A percentile compares a stretch with the other conserved stretches of the same genome.
phyloP scores from a whole-genome alignment of 2,797 vertebrate genomes.

The Rhodeus uyekii region DNA sequence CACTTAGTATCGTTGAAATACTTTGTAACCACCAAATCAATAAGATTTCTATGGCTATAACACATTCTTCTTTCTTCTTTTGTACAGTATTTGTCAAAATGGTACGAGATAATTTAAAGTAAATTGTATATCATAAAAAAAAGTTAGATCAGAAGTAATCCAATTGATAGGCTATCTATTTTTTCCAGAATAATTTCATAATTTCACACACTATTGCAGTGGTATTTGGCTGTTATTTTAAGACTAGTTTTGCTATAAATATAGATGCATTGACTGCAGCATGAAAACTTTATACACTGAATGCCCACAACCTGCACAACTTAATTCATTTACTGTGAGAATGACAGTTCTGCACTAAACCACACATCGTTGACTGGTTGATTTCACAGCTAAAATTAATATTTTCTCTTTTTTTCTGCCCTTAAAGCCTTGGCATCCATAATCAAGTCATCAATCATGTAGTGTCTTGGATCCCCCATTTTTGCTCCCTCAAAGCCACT shows the following conservation, averaged over 20 bases:
- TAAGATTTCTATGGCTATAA: neutral
- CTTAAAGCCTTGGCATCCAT: constrained; percentile 30
- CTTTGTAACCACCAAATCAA: neutral
- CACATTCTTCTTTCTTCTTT: neutral
- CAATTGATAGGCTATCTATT: neutral
- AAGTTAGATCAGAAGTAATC: neutral
- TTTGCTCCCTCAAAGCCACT: constrained; percentile 46
- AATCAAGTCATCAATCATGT: constrained; percentile 60
- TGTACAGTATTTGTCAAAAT: neutral
- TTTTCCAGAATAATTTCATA: neutral
- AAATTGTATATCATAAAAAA: neutral
- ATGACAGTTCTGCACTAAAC: neutral
- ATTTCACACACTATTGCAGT: neutral
- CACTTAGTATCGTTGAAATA: neutral
- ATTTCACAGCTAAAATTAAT: constrained; percentile 47
- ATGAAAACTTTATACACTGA: neutral
- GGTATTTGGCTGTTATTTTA: neutral
- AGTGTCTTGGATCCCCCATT: constrained; percentile 41
- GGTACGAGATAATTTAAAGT: neutral
- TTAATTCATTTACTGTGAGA: neutral
- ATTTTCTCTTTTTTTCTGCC: neutral
- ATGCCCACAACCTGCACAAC: neutral
- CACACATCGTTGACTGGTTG: constrained; percentile 6
- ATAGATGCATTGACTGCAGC: neutral
- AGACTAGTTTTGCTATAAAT: neutral